Percentiles rank a stretch among this genome's conserved stretches.
Evolutionary conservation across 2,113 vertebrate species (phyloP).

Genomic region (Lota lota): DNA sequence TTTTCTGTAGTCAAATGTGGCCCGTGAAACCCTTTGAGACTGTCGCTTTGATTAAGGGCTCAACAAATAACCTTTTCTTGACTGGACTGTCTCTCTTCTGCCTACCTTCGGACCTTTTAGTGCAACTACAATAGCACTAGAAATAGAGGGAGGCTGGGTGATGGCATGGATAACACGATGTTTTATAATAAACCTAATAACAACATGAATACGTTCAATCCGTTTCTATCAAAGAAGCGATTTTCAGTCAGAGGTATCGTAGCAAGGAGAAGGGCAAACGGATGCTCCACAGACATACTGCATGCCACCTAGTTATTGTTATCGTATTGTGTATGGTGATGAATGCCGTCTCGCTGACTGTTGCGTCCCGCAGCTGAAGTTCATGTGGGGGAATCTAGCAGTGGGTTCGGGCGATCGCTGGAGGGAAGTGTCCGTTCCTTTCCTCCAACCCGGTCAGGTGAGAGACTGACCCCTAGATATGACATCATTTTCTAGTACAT

Average conservation of each 20-base stretch:
- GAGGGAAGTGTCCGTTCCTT: constrained; percentile 88
- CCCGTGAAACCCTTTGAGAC: no score
- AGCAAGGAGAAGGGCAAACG: no score
- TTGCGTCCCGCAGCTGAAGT: constrained; percentile 81
- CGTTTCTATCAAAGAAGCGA: neutral
- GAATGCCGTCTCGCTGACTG: neutral
- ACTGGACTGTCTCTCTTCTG: no score
- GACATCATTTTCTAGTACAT: no score
- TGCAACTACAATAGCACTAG: neutral
- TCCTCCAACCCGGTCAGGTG: constrained; percentile 83
- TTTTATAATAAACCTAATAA: neutral
- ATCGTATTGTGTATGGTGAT: neutral
- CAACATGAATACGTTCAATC: neutral
- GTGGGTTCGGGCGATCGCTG: constrained; percentile 83
- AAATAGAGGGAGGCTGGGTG: neutral
- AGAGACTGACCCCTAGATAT: neutral
- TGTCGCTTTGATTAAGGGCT: no score
- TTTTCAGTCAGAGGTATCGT: neutral
- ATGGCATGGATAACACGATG: no score
- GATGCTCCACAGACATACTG: neutral
- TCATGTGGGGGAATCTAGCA: constrained; percentile 97
- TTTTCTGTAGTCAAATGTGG: no score
- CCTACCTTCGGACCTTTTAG: no score
- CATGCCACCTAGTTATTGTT: no score
- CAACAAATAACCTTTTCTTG: no score